Evolutionary conservation across 2,888 invertebrate genomes (phyloP), one percentile per base, ranked within the genome.

Genomic region (Ariolimax columbianus): DNA sequence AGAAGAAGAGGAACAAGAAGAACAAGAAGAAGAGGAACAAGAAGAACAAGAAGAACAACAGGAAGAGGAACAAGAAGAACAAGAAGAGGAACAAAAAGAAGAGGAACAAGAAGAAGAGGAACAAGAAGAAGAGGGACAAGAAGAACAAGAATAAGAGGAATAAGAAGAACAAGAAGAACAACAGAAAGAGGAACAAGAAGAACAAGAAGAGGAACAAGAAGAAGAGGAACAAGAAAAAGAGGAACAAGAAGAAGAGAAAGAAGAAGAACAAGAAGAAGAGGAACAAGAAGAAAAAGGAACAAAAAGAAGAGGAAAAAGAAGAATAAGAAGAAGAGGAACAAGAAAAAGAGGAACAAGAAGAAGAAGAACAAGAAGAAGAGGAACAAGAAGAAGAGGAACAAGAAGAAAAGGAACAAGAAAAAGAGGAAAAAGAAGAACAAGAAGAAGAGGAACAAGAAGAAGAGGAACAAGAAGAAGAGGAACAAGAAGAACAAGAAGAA

Each of bases 1-100:
- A n/a, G n/a, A 40, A 26, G 38, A 75, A 40, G 75, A 26, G 26
- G 73, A 73, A 40, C n/a, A 73, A 73, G 43, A 73, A 73, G 36
- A 33, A 73, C 38, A 73, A 66, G 63, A 66, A 66, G n/a, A 66
- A 66, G 63, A 66, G 30, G 63, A 66, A 66, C n/a, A 66, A 66
- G 63, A 66, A 66, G n/a, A 66, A n/a, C 9, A 66, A n/a, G n/a
- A n/a, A n/a, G n/a, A n/a, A n/a, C n/a, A n/a, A n/a, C n/a, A n/a
- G n/a, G n/a, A n/a, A n/a, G n/a, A n/a, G n/a, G n/a, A n/a, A n/a
- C n/a, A n/a, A n/a, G n/a, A n/a, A n/a, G n/a, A n/a, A n/a, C n/a
- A n/a, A n/a, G n/a, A n/a, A n/a, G n/a, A n/a, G n/a, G n/a, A n/a
- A n/a, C n/a, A n/a, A n/a, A n/a, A n/a, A n/a, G n/a, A 66, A n/a